Base-by-base conservation (phyloP, 2,797 vertebrate genomes). In the Psittacula derbiana region DNA sequence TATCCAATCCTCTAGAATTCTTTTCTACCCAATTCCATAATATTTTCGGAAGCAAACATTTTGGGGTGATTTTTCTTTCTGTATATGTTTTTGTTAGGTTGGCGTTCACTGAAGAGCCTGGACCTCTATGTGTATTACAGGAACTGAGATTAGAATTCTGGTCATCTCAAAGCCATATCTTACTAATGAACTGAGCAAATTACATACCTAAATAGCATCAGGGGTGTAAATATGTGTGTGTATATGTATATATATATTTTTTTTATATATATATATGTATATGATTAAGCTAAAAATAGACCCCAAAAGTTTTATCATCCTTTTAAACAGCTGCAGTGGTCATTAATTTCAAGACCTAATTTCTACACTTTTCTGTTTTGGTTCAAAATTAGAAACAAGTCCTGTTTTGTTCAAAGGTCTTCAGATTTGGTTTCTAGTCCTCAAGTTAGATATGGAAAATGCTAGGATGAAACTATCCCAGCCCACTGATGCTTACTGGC, bases 161-260 rank as follows among this genome's bases (percentile, higher is more conserved):
- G 5, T 36, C 23, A 80, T 53, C 61, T 69, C 24, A 90, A 83
- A 92, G 36, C 19, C 36, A 16, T 21, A 66, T 20, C 28, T 79
- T 72, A 16, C 24, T 83, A 76, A 58, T 25, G 12, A 69, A 53
- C 4, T 27, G 36, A n/a, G 30, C n/a, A 83, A 62, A 20, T 60
- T 80, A 18, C 11, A 12, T 1, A 2, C 4, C 5, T 57, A 21
- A 33, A 38, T 27, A 60, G 6, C 28, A 66, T 8, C 1, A 4
- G 13, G 10, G 30, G 5, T 81, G 8, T 75, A 76, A 85, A 74
- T 67, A 18, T 0, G 3, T 18, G 8, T 12, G 53, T 21, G 28
- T 52, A 28, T 50, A 6, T 14, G 27, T 16, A 27, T 1, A 1
- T 9, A 12, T 27, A 47, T n/a, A 4, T 52, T 8, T 36, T 36